phyloP scores from a whole-genome alignment of 2,797 vertebrate species.

The Peromyscus aztecus region DNA sequence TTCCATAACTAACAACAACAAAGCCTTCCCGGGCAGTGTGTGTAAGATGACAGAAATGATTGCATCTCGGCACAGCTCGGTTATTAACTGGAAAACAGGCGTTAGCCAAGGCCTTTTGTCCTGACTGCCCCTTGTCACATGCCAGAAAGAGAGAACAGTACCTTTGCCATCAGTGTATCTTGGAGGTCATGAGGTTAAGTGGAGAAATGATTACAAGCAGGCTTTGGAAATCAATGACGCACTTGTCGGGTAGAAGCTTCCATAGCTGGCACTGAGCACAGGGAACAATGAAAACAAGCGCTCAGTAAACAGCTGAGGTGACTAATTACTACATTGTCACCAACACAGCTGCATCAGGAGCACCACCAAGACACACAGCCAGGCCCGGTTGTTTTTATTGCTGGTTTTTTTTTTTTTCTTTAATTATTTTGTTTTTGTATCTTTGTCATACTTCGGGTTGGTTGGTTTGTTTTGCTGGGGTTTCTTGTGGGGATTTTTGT shows the following conservation, averaged over 20 bases:
- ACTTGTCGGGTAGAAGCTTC: not conserved
- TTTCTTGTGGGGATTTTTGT: not conserved
- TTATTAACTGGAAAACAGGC: not conserved
- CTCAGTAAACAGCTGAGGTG: not conserved
- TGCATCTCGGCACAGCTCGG: not conserved
- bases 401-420: not conserved
- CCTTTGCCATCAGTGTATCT: rapidly evolving
- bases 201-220: not conserved
- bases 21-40: not conserved
- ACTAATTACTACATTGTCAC: too few species aligned
- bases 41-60: not conserved
- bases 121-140: not conserved
- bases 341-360: not conserved
- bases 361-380: not conserved
- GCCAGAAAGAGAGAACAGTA: not conserved
- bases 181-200: not conserved
- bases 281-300: not conserved
- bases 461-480: not conserved
- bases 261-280: not conserved
- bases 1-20: not conserved
- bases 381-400: not conserved
- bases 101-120: not conserved
- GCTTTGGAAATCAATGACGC: not conserved
- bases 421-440: not conserved
- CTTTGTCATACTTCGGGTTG: not conserved